Evolutionary conservation across 2,888 invertebrate genomes (phyloP).

Genomic region (Bellardia bayeri): DNA sequence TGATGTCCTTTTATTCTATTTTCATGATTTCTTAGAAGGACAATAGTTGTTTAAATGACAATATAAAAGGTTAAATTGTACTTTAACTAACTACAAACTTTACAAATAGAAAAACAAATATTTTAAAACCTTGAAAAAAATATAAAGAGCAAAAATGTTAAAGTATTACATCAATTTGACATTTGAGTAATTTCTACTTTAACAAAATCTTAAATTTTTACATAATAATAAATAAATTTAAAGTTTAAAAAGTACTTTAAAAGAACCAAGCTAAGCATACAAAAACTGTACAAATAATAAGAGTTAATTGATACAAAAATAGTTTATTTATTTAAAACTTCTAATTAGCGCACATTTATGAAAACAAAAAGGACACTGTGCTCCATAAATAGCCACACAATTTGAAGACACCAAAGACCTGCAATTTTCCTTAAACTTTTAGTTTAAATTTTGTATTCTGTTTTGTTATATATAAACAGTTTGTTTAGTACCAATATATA

Average conservation of each 20-base stretch:
- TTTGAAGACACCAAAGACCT: too few relatives aligned
- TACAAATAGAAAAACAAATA: not conserved
- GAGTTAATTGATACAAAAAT: too few relatives aligned
- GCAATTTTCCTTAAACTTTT: too few relatives aligned
- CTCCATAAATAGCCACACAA: too few relatives aligned
- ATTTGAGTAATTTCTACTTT: not conserved
- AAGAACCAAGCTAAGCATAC: too few relatives aligned
- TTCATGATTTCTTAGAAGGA: slow-evolving; percentile 6
- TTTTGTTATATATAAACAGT: too few relatives aligned
- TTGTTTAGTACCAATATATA: too few relatives aligned
- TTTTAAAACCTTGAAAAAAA: not conserved
- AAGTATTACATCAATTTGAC: not conserved
- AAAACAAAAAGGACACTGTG: too few relatives aligned
- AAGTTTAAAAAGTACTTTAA: not conserved
- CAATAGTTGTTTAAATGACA: slow-evolving; percentile 34
- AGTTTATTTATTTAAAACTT: too few relatives aligned
- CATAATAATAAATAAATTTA: not conserved
- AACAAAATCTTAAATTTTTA: not conserved
- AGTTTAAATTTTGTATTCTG: too few relatives aligned
- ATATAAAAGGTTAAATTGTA: slow-evolving; percentile 32
- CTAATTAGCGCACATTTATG: too few relatives aligned
- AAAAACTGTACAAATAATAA: too few relatives aligned
- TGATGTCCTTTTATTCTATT: slow-evolving; percentile 33
- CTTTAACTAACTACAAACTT: not conserved
- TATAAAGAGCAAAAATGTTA: not conserved